Base-by-base conservation (phyloP, 2,797 vertebrate species). In the Catamblyrhynchus diadema region DNA sequence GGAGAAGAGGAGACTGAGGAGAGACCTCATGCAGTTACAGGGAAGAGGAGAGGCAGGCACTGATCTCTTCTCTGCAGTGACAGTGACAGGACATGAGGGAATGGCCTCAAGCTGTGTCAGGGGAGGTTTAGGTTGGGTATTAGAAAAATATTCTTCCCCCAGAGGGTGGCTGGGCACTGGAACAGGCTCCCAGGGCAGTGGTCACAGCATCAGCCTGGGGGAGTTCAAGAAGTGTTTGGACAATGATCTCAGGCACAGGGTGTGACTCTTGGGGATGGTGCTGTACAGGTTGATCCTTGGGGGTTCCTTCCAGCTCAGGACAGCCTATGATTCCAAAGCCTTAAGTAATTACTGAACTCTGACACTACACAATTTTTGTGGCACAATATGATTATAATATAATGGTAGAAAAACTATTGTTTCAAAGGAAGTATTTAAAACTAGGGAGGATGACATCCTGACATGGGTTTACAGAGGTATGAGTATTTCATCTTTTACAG, bases 1-100 rank as follows among this genome's bases (percentile, higher is more conserved):
- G 30, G 30, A 62, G 35, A 35, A 57, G 8, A 59, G 57, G 5
- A 57, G 24, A 56, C n/a, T 62, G 56, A 82, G 24, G 10, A 25
- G 12, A 56, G 11, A 16, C 20, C 24, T 39, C 70, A 54, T 9
- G 9, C 42, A 69, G 56, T 22, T 45, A 21, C n/a, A 77, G 14
- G 30, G 44, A 45, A 73, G 69, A 57, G 28, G 20, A 70, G 28
- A 23, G 21, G 18, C 50, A 64, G 71, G 7, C 50, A 44, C 22
- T n/a, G 42, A 56, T 48, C 35, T 42, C 61, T 27, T 3, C 30
- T 32, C 20, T 50, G 9, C 9, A 9, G 50, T 39, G 17, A 37
- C 22, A 62, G 48, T 12, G 23, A 64, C n/a, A 70, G 44, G 23
- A 75, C 5, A 15, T 0, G 0, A 70, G 44, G 21, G 28, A 64